Percentiles rank a stretch among this genome's conserved stretches.
Evolutionary conservation across 2,797 vertebrate genomes (phyloP).

Genomic region (Aeoliscus strigatus): DNA sequence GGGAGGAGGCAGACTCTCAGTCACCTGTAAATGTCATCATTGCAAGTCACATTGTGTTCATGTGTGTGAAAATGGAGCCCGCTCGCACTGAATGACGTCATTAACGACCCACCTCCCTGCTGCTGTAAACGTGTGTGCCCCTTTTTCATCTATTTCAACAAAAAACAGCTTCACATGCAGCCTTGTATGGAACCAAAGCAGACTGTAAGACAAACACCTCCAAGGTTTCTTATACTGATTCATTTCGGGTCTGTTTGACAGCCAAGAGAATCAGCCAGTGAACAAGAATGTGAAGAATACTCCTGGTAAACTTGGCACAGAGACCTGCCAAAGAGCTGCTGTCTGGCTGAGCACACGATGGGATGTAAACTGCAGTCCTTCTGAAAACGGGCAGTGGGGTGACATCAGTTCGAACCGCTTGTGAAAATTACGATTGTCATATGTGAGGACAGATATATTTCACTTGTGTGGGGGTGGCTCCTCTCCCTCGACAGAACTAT

Average conservation of each 20-base stretch:
- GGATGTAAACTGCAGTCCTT: slow-evolving; percentile 46
- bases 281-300: slow-evolving; percentile 17
- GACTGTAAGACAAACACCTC: too few relatives aligned
- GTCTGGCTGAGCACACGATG: slow-evolving; percentile 7
- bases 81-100: too few relatives aligned
- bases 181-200: too few relatives aligned
- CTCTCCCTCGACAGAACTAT: slow-evolving; percentile 22
- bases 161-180: too few relatives aligned
- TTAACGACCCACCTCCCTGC: slow-evolving; percentile 2
- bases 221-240: slow-evolving; percentile 5
- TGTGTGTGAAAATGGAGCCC: too few relatives aligned
- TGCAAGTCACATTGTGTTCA: too few relatives aligned
- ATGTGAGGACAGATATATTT: slow-evolving; percentile 28
- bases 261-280: slow-evolving; percentile 3
- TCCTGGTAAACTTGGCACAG: slow-evolving; percentile 41
- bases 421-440: slow-evolving; percentile 53
- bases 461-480: slow-evolving; percentile 25
- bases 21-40: too few relatives aligned
- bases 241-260: slow-evolving; percentile 1
- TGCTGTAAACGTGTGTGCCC: slow-evolving; percentile 47
- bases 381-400: slow-evolving; percentile 43
- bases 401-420: slow-evolving; percentile 54
- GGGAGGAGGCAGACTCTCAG: too few relatives aligned
- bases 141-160: slow-evolving; percentile 7
- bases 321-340: too few relatives aligned